Base-by-base conservation (phyloP, 2,113 vertebrate species). In the Pluvianellus socialis region DNA sequence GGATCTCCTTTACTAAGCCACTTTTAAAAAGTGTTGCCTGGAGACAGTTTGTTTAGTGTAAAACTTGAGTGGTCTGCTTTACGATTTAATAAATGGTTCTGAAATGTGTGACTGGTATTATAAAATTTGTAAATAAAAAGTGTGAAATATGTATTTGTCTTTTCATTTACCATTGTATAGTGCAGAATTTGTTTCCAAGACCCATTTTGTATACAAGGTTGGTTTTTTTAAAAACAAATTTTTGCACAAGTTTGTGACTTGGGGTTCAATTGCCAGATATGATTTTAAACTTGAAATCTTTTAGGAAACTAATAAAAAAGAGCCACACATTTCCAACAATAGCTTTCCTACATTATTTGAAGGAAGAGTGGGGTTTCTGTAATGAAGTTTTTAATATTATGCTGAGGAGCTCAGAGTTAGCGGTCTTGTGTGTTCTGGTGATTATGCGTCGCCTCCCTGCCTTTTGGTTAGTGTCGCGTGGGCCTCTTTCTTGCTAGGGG, bases 61-160 rank as follows among this genome's bases (percentile, higher is more conserved):
- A 98, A 98, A 98, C 88, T 97, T 95, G 97, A 98, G 98, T 98
- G 98, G 98, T 98, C 98, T 98, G 96, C 98, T 97, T 98, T 96
- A 93, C 88, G 45, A 91, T 88, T 97, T 66, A 98, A 98, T 98
- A 98, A 98, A 98, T 98, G 98, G 98, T 98, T 98, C 98, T 99
- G 99, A 98, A 99, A 98, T 99, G 99, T 99, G 98, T 99, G 99
- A 99, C 98, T 99, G 99, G 98, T 99, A 98, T 98, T 98, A 98
- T 98, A 98, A 98, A 98, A 98, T 98, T 98, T 99, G 98, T 99
- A 99, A 99, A 99, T 99, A 99, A 99, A 99, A 99, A 98, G 98
- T 99, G 98, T 99, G 97, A 99, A 99, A 99, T 99, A 98, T 99
- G 99, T 98, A 99, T 99, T 99, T 99, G 99, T 99, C 99, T 99